Percentiles rank a stretch among this genome's conserved stretches.
These are phyloP conservation scores for Sebastes alutus DNA, from an alignment of 2,797 vertebrate species.

Conservation along the genomic window DNA sequence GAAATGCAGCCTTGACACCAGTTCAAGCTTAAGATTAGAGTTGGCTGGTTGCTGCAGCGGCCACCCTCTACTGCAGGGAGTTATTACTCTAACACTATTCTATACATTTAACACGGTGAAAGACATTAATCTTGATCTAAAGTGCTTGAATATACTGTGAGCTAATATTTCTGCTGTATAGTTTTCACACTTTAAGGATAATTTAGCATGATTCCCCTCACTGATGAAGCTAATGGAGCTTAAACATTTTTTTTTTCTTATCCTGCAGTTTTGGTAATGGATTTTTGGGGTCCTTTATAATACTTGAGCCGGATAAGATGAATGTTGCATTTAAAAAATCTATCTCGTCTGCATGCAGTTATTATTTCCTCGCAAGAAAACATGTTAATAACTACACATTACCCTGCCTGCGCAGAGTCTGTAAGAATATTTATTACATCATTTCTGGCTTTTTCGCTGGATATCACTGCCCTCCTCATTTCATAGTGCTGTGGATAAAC, in stretches of 20 bases:
- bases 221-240: constrained; percentile 23
- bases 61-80: constrained; percentile 1
- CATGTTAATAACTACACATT: neutral
- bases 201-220: neutral
- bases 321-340: constrained; percentile 3
- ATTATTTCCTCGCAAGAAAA: neutral
- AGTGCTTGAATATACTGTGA: constrained; percentile 1
- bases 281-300: neutral
- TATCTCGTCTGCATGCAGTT: neutral
- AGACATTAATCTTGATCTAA: constrained; percentile 24
- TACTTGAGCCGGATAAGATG: neutral
- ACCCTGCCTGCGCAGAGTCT: neutral
- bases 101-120: constrained; percentile 14
- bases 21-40: constrained; percentile 45
- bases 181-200: neutral
- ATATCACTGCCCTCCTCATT: neutral
- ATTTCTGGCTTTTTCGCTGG: neutral
- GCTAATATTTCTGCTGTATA: neutral
- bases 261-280: neutral
- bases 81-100: constrained; percentile 27
- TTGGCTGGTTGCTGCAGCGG: constrained; percentile 19
- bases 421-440: neutral
- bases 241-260: neutral
- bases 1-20: constrained; percentile 51
- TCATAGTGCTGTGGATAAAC: neutral